Conservation (phyloP, 2,113 vertebrate species). For the Odontophorus gujanensis region DNA sequence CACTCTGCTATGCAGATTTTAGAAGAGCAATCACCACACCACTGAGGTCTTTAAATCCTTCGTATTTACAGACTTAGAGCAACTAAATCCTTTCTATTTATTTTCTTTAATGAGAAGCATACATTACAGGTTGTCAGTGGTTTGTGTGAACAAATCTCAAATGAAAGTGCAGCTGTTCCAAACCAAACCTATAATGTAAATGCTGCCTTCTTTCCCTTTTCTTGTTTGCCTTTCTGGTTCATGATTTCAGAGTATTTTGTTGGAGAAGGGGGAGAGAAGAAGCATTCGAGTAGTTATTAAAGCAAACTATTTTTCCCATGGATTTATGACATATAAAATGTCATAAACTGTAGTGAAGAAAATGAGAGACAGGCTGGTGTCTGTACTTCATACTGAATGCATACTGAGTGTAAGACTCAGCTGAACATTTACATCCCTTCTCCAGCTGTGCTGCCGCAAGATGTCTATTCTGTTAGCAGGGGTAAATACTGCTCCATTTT, state of each 20-base stretch:
- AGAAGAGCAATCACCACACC: neutral
- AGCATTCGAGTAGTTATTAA: constrained; percentile 1
- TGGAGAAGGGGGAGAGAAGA: neutral
- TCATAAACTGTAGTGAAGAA: neutral
- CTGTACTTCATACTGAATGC: neutral
- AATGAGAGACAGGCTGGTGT: neutral
- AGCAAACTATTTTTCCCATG: neutral
- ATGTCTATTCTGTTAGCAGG: neutral
- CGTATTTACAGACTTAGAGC: neutral
- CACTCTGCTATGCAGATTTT: constrained; percentile 18
- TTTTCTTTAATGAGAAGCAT: constrained; percentile 29
- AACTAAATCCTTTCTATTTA: constrained; percentile 32
- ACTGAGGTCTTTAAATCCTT: constrained; percentile 23
- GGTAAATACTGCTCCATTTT: neutral
- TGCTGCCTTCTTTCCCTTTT: constrained; percentile 16
- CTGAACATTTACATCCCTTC: neutral
- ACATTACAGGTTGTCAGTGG: neutral
- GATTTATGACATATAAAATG: neutral
- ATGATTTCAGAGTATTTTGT: constrained; percentile 16
- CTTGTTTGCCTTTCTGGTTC: constrained; percentile 1
- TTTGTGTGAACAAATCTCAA: neutral
- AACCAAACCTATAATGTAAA: neutral
- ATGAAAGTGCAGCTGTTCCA: constrained; percentile 2
- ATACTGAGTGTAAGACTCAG: neutral
- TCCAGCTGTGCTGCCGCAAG: constrained; percentile 12